Evolutionary conservation across 2,888 invertebrate species (phyloP).

Genomic region (Callosobruchus maculatus): DNA sequence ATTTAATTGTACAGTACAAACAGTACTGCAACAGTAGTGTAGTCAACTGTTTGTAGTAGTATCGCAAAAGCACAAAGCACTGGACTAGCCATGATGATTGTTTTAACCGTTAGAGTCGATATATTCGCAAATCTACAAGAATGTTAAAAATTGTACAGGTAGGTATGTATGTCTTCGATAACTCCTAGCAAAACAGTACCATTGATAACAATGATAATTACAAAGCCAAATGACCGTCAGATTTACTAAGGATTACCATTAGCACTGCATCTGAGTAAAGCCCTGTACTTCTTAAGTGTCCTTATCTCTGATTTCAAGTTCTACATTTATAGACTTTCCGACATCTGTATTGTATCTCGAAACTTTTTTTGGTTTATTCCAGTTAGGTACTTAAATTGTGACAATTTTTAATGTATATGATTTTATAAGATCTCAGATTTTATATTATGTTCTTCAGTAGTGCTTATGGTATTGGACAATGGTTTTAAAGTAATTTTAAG

Average conservation of each 20-base stretch:
- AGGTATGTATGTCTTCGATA: too few species aligned
- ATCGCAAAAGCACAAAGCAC: too few species aligned
- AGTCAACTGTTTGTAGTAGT: too few species aligned
- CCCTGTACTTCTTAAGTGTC: background rate
- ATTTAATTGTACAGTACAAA: too few species aligned
- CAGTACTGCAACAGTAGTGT: too few species aligned
- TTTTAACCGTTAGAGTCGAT: too few species aligned
- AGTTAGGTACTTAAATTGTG: constrained; percentile 40
- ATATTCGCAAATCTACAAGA: too few species aligned
- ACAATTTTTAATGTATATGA: constrained; percentile 26
- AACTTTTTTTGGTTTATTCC: constrained; percentile 25
- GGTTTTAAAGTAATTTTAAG: constrained; percentile 40
- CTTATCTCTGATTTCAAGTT: constrained; percentile 15
- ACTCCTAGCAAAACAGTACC: too few species aligned
- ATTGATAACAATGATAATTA: background rate
- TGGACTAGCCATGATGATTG: too few species aligned
- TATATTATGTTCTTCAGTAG: constrained; percentile 38
- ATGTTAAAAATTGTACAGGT: too few species aligned
- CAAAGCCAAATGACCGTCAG: background rate
- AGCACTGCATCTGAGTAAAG: background rate
- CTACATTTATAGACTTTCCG: background rate
- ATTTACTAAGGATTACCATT: background rate
- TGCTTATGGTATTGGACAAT: constrained; percentile 48
- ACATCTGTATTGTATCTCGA: constrained; percentile 18
- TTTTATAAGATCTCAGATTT: constrained; percentile 42